Evolutionary conservation across 2,888 invertebrate species (phyloP).

Genomic region (Pyrrhia umbra): DNA sequence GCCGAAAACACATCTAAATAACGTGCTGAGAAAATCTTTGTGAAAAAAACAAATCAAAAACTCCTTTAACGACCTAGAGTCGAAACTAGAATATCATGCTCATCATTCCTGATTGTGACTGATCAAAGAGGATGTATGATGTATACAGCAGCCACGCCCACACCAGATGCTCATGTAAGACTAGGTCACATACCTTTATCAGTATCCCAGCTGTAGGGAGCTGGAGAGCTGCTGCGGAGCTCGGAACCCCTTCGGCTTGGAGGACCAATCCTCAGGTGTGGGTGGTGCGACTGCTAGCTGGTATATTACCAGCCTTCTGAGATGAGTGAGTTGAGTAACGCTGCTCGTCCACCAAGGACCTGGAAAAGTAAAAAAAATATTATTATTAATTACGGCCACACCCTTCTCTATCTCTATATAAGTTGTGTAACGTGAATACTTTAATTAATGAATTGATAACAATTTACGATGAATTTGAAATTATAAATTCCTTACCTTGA

Average conservation of each 20-base stretch:
- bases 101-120: too few species aligned
- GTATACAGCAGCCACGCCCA: too few species aligned
- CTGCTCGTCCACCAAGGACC: not conserved
- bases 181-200: slow-evolving; percentile 3
- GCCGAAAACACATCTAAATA: too few species aligned
- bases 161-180: too few species aligned
- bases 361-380: not conserved
- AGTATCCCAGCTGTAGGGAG: too few species aligned
- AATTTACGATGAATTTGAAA: too few species aligned
- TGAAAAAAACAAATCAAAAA: too few species aligned
- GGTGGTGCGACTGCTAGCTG: not conserved
- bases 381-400: not conserved
- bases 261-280: not conserved
- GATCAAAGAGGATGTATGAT: too few species aligned
- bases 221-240: too few species aligned
- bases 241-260: not conserved
- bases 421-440: not conserved
- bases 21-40: too few species aligned
- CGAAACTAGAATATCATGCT: too few species aligned
- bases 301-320: not conserved
- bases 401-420: not conserved
- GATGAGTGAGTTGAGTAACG: not conserved
- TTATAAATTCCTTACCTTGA: not conserved
- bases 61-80: too few species aligned
- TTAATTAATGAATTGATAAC: not conserved